Conservation (phyloP, 2,113 vertebrate species). For the Tretioscincus oriximinensis region DNA sequence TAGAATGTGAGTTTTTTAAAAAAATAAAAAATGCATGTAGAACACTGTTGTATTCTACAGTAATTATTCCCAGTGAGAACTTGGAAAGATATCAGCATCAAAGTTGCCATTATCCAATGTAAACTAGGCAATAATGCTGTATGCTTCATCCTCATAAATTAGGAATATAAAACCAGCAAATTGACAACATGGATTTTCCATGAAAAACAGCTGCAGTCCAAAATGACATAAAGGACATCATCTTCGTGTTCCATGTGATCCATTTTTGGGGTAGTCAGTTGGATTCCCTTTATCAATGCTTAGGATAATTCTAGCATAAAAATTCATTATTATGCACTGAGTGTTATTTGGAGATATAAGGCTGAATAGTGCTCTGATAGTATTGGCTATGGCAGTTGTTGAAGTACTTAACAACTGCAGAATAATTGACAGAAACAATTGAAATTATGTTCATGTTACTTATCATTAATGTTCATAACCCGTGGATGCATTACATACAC, state of each 20-base stretch:
- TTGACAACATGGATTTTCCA: neutral
- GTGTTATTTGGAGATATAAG: conserved; percentile 18
- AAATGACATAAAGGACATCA: neutral
- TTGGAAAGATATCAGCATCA: neutral
- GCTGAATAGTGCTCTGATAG: too few relatives aligned
- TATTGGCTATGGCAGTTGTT: too few relatives aligned
- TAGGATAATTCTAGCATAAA: conserved; percentile 29
- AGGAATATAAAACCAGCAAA: neutral
- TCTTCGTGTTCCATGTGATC: neutral
- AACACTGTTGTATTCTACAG: neutral
- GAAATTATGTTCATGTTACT: too few relatives aligned
- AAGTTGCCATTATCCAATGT: neutral
- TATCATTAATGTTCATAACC: neutral
- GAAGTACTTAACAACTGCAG: too few relatives aligned
- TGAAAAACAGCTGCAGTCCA: neutral
- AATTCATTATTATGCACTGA: conserved; percentile 41
- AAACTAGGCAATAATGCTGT: neutral
- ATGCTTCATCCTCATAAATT: neutral
- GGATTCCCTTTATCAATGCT: conserved; percentile 23
- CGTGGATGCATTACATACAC: neutral
- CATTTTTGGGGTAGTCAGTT: neutral
- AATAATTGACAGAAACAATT: too few relatives aligned
- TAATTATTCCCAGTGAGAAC: too few relatives aligned
- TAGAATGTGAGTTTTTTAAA: too few relatives aligned
- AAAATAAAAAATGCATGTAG: too few relatives aligned